A percentile compares a stretch with the other conserved stretches of the same genome.
phyloP scores from a whole-genome alignment of 2,888 invertebrate genomes.

The Agrochola circellaris region DNA sequence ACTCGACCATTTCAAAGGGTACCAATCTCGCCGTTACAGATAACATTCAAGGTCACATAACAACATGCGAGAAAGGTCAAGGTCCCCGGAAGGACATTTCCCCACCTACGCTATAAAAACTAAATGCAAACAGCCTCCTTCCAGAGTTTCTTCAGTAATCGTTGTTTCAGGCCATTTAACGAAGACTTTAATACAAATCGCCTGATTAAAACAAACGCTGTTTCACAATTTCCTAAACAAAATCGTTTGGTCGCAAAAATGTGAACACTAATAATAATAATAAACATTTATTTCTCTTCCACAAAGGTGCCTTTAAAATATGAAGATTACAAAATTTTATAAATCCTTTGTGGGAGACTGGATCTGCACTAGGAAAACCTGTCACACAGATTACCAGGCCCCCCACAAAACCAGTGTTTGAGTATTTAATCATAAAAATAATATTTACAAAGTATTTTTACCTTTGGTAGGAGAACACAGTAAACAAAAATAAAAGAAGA shows the following conservation, averaged over 20 bases:
- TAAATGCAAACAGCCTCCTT: slow-evolving; percentile 39
- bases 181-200: slow-evolving; percentile 56
- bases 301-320: no score
- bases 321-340: no score
- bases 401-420: no score
- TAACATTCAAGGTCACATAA: background rate
- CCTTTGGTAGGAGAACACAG: no score
- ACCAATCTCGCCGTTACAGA: background rate
- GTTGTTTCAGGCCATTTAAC: slow-evolving; percentile 38
- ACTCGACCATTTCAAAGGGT: background rate
- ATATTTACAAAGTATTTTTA: no score
- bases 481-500: no score
- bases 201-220: slow-evolving; percentile 47
- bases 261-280: no score
- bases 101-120: slow-evolving; percentile 39
- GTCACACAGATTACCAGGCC: no score
- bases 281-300: no score
- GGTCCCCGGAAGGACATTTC: slow-evolving; percentile 8
- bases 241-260: slow-evolving; percentile 48
- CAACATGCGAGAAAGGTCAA: slow-evolving; percentile 19
- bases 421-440: no score
- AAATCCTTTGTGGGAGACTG: no score
- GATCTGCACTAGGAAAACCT: no score
- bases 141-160: slow-evolving; percentile 46
- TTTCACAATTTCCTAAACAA: slow-evolving; percentile 44